Evolutionary conservation across 2,888 invertebrate genomes (phyloP), one percentile per base, ranked within the genome.

Genomic region (Phasia obesa): DNA sequence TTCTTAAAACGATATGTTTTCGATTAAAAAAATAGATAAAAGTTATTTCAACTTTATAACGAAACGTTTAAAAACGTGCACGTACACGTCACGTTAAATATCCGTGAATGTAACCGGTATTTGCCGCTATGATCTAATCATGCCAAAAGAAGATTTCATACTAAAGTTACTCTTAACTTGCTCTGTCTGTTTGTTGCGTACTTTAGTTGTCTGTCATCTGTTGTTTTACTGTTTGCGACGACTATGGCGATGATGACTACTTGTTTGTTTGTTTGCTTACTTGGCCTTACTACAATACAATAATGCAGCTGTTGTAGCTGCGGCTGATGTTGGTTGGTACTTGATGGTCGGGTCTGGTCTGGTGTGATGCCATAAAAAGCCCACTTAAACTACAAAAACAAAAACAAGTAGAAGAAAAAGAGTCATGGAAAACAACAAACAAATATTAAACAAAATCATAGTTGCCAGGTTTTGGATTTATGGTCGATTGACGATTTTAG

Each of bases 61-160:
- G 15, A 67, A 71, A 81, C 55, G 27, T 70, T 69, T 75, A 11
- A 53, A 38, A 82, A 65, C 74, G 74, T 76, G 75, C 71, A 67
- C 79, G 79, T 76, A 79, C 65, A 76, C 83, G 71, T 83, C 83
- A 76, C 71, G 78, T 83, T 71, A 42, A 51, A 49, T 55, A 75
- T 49, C 53, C 71, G 75, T 65, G 17, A 31, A 13, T 49, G 27
- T 47, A n/a, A 67, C 70, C 62, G 21, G 15, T 57, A 17, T 27
- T 59, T n/a, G 53, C 84, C 85, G 82, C 86, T 84, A 87, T 80
- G 86, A 86, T 83, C 86, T 87, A 86, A 86, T 85, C 88, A 82
- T 86, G 86, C 86, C 89, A 88, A 88, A 88, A 87, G 89, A 88
- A 89, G 88, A 88, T 88, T 89, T 87, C 86, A 88, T 86, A 89